These are phyloP conservation scores for Thinocorus orbignyianus DNA, from an alignment of 2,113 vertebrate genomes.

Conservation along the genomic window DNA sequence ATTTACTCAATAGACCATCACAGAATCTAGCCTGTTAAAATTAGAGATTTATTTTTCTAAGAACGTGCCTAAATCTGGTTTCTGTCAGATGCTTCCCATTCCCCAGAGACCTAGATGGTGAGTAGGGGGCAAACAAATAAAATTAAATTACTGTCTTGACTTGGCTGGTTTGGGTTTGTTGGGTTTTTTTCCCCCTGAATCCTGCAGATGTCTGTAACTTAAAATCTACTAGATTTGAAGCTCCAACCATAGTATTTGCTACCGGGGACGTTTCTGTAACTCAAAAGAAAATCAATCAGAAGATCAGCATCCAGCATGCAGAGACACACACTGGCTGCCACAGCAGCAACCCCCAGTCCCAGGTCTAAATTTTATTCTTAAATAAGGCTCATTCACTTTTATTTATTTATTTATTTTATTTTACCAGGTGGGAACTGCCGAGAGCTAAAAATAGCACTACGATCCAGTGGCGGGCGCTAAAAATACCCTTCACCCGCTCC, in stretches of 20 bases:
- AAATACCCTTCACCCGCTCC: slow-evolving; percentile 38
- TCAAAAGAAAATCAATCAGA: not conserved
- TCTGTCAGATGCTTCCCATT: not conserved
- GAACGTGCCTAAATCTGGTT: not conserved
- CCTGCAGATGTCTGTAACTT: not conserved
- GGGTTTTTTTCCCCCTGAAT: not conserved
- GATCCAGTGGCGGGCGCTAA: slow-evolving; percentile 15
- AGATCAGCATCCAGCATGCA: not conserved
- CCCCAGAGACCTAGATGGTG: not conserved
- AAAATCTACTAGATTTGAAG: not conserved
- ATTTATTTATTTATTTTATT: no score
- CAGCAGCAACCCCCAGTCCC: not conserved
- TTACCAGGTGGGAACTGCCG: not conserved
- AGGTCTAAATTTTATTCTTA: not conserved
- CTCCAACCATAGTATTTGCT: not conserved
- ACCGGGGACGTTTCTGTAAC: not conserved
- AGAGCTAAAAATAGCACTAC: slow-evolving; percentile 30
- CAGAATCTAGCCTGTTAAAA: slow-evolving; percentile 5
- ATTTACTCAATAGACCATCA: slow-evolving; percentile 34
- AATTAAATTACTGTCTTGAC: not conserved
- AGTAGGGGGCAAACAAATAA: not conserved
- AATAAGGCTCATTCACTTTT: not conserved
- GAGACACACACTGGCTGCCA: not conserved
- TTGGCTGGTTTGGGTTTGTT: no score
- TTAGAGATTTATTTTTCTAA: not conserved